Conservation (phyloP, 2,888 invertebrate species). For the Rotaria macrura region DNA sequence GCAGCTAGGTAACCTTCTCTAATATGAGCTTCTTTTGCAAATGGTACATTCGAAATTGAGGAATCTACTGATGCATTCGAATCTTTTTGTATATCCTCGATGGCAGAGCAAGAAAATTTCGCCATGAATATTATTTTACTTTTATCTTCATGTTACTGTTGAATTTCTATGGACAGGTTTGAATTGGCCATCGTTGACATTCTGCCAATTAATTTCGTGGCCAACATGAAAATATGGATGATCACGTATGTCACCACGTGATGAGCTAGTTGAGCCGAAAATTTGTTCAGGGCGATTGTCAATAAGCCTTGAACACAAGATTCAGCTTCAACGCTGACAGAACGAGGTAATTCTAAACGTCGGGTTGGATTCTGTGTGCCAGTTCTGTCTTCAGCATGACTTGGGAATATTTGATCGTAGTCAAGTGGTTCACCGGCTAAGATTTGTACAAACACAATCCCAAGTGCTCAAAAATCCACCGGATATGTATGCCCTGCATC, state of each 20-base stretch:
- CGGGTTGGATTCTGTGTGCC: neutral
- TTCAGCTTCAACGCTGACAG: neutral
- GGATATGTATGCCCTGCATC: neutral
- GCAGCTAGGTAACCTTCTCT: neutral
- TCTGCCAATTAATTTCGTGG: neutral
- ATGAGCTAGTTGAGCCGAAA: neutral
- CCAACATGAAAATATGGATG: neutral
- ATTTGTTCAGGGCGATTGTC: neutral
- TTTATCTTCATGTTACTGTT: neutral
- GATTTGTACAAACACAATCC: neutral
- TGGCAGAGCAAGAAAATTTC: neutral
- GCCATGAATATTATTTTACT: neutral
- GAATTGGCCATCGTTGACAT: neutral
- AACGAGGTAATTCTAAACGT: neutral
- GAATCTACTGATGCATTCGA: neutral
- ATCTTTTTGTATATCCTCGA: neutral
- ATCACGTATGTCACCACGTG: neutral
- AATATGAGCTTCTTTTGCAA: neutral
- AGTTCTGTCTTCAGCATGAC: neutral
- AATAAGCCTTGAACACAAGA: neutral
- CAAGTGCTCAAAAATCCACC: neutral
- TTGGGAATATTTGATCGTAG: neutral
- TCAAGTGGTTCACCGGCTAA: neutral
- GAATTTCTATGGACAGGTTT: neutral
- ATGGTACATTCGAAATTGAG: neutral